A percentile compares a stretch with the other conserved stretches of the same genome.
Evolutionary conservation across 2,888 invertebrate genomes (phyloP).

Genomic region (Patella pellucida): DNA sequence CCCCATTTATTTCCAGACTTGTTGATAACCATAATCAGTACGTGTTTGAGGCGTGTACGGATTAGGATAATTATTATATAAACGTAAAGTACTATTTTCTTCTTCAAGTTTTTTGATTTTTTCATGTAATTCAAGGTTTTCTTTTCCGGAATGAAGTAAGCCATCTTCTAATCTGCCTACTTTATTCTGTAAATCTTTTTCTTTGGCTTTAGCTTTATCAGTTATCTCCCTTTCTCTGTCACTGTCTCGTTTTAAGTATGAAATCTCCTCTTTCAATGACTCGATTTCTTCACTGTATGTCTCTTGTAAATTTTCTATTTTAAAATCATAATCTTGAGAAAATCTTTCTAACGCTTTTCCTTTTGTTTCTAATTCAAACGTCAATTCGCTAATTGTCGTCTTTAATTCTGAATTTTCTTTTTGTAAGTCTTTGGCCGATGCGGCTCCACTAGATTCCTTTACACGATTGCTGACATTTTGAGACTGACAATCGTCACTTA

Average conservation of each 20-base stretch:
- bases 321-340: background rate
- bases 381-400: background rate
- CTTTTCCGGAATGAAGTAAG: slow-evolving; percentile 3
- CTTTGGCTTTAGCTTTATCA: background rate
- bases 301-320: background rate
- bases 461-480: background rate
- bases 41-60: too few species aligned
- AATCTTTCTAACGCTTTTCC: background rate
- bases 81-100: slow-evolving; percentile 3
- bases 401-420: background rate
- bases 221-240: background rate
- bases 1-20: too few species aligned
- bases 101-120: background rate
- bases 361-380: background rate
- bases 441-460: background rate
- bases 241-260: background rate
- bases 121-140: background rate
- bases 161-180: background rate
- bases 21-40: too few species aligned
- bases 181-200: background rate
- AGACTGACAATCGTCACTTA: background rate
- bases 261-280: background rate
- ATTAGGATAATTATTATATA: background rate
- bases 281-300: background rate
- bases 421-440: background rate